phyloP scores from a whole-genome alignment of 2,113 vertebrate species.

The Scophthalmus maximus region DNA sequence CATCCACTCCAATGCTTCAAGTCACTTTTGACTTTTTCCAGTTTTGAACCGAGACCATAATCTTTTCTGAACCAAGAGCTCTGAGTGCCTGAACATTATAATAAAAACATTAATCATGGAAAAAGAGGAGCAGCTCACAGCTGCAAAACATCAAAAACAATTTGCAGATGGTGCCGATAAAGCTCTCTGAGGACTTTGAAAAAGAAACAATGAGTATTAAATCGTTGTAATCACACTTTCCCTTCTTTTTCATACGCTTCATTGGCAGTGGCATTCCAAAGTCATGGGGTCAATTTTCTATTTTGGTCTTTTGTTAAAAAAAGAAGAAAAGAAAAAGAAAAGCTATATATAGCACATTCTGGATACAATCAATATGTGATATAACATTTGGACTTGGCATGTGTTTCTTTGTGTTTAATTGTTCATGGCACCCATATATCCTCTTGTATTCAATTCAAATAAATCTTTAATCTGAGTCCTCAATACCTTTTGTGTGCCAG shows the following conservation, averaged over 20 bases:
- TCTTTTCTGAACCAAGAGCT: conserved; percentile 20
- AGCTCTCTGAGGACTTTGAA: not conserved
- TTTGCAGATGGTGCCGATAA: conserved; percentile 12
- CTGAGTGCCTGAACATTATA: conserved; percentile 20
- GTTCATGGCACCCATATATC: no score
- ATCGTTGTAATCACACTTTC: conserved; percentile 22
- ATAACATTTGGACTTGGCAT: no score
- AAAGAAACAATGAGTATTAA: conserved; percentile 13
- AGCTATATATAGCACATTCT: not conserved
- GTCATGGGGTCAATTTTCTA: not conserved
- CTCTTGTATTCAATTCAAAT: no score
- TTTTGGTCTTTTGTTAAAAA: not conserved
- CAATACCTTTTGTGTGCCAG: no score
- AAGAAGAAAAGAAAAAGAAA: not conserved
- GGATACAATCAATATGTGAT: not conserved
- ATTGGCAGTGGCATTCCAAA: conserved; percentile 4
- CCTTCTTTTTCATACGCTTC: conserved; percentile 11
- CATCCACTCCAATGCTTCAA: conserved; percentile 4
- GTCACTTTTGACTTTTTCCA: conserved; percentile 5
- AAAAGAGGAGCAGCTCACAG: conserved; percentile 31
- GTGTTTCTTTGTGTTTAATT: no score
- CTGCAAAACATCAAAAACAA: conserved; percentile 38
- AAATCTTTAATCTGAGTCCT: no score
- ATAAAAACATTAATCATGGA: conserved; percentile 39
- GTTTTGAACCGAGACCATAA: conserved; percentile 19